These are phyloP conservation scores for Chloebia gouldiae DNA, from an alignment of 2,113 vertebrate species.

Conservation along the genomic window DNA sequence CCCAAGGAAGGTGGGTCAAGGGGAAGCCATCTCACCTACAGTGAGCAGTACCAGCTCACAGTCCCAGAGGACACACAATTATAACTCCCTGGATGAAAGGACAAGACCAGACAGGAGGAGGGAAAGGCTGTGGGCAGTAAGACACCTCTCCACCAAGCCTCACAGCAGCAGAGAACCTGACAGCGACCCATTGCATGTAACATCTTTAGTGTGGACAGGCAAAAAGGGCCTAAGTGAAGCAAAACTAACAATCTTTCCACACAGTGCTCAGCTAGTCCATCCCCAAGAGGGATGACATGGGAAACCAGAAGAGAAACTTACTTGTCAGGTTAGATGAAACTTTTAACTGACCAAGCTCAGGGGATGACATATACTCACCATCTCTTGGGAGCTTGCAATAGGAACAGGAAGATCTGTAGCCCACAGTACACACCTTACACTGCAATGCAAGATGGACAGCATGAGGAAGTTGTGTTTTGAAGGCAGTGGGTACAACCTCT, in stretches of 20 bases:
- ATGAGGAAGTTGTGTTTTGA: not conserved
- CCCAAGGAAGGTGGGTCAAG: not conserved
- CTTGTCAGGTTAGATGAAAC: not conserved
- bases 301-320: constrained; percentile 1
- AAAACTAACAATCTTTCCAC: not conserved
- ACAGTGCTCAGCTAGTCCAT: not conserved
- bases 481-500: not conserved
- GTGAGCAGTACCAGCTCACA: not conserved
- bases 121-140: not conserved
- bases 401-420: constrained; percentile 76
- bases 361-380: constrained; percentile 64
- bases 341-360: not conserved
- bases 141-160: not conserved
- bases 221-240: not conserved
- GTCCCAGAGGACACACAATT: not conserved
- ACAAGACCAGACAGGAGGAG: not conserved
- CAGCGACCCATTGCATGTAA: not conserved
- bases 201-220: not conserved
- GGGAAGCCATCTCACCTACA: not conserved
- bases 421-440: constrained; percentile 75
- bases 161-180: not conserved
- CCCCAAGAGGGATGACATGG: not conserved
- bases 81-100: not conserved
- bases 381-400: constrained; percentile 79
- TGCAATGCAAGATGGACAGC: constrained; percentile 58